Percentiles rank a stretch among this genome's conserved stretches.
These are phyloP conservation scores for Apaloderma vittatum DNA, from an alignment of 2,113 vertebrate genomes.

Conservation along the genomic window DNA sequence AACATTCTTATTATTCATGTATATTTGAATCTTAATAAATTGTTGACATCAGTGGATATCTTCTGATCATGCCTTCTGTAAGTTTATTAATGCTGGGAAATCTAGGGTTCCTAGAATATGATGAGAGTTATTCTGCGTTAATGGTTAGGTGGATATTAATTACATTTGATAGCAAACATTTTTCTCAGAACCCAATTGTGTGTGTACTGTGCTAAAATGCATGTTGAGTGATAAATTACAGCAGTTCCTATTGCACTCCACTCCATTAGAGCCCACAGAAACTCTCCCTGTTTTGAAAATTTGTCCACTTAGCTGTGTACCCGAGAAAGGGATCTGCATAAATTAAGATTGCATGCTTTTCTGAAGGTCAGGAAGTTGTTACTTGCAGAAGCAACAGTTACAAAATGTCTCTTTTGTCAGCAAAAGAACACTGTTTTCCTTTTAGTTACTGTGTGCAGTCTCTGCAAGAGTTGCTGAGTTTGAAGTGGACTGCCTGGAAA, in stretches of 20 bases:
- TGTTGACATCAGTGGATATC: not conserved
- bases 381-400: not conserved
- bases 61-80: not conserved
- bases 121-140: not conserved
- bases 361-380: not conserved
- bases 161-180: not conserved
- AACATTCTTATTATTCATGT: not conserved
- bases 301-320: not conserved
- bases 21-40: constrained; percentile 9
- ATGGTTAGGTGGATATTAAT: not conserved
- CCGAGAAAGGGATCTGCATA: not conserved
- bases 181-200: constrained; percentile 1
- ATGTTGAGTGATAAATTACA: not conserved
- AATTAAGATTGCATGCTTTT: not conserved
- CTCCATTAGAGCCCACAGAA: not conserved
- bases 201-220: not conserved
- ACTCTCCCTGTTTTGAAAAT: not conserved
- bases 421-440: not conserved
- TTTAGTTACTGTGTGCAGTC: not conserved
- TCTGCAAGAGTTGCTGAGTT: not conserved
- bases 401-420: not conserved
- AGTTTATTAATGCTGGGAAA: not conserved
- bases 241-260: not conserved
- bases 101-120: not conserved
- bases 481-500: not conserved